Base-by-base conservation (phyloP, 2,888 invertebrate species). In the Drepana falcataria region DNA sequence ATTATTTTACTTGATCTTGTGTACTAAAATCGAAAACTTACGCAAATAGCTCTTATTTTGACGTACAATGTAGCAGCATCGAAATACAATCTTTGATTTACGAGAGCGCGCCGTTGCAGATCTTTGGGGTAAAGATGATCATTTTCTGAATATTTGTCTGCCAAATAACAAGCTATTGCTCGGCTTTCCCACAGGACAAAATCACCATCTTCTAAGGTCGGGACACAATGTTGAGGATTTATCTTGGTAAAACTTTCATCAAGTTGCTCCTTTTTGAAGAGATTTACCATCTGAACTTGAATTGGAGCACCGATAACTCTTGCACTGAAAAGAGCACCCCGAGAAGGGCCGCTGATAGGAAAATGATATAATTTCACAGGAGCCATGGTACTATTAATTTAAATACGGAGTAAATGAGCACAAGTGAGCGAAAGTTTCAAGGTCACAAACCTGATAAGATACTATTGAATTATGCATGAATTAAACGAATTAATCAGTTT, bases 141-240 rank as follows among this genome's bases (percentile, higher is more conserved):
- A 65, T 93, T 91, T 71, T 92, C 93, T 0, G 90, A 93, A 73
- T 93, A 94, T 59, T 92, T 91, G 59, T 92, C 91, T 0, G 92
- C 93, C 60, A 95, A 84, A 74, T 95, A 95, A 51, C 91, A 81
- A 2, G 92, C 90, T 58, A 94, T 94, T 5, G 94, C 94, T 47
- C 93, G 91, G 65, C 94, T 94, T 75, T 95, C 95, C 94, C 94
- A 94, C 51, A 95, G 60, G 9, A 91, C 75, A 70, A 94, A 94
- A 7, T 93, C 94, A 56, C 93, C 91, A 73, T 95, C 95, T 35
- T 93, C 93, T 55, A 95, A 81, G 5, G 95, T 94, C 5, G 95
- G 95, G 3, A 95, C 83, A 57, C 92, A 92, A 73, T 94, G 94
- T 70, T 94, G 94, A 3, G 94, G 94, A 76, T 94, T 94, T 49